A percentile compares a stretch with the other conserved stretches of the same genome.
These are phyloP conservation scores for Rhogogaster chlorosoma DNA, from an alignment of 2,888 invertebrate genomes.

Conservation along the genomic window DNA sequence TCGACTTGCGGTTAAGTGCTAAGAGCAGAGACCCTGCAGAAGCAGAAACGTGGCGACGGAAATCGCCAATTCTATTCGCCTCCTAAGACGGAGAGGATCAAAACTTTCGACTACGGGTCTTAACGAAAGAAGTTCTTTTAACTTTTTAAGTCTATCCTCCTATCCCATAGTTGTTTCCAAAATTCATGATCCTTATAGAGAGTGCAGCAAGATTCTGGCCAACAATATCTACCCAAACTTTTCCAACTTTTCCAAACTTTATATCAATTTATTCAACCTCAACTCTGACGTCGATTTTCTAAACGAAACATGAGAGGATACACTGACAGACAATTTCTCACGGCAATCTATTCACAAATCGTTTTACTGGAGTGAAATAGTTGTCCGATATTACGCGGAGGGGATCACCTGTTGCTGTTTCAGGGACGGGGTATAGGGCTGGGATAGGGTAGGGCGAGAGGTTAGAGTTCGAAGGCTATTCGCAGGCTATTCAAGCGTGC, in stretches of 20 bases:
- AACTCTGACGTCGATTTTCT: not conserved
- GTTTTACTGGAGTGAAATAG: conserved; percentile 37
- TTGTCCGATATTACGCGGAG: conserved; percentile 46
- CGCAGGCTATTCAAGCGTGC: conserved; percentile 55
- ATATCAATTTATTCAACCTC: not conserved
- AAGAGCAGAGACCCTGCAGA: not conserved
- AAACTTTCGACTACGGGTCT: conserved; percentile 46
- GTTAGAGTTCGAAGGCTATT: conserved; percentile 75
- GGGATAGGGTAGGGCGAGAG: conserved; percentile 70
- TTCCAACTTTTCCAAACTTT: not conserved
- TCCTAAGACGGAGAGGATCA: conserved; percentile 31
- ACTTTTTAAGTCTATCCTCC: conserved; percentile 31
- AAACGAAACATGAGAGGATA: not conserved
- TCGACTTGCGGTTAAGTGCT: not conserved
- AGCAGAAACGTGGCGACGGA: conserved; percentile 24
- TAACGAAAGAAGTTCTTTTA: conserved; percentile 38
- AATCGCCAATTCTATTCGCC: conserved; percentile 46
- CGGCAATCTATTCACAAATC: conserved; percentile 33
- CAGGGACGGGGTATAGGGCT: conserved; percentile 21
- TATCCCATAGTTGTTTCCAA: conserved; percentile 9
- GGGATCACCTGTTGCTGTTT: conserved; percentile 49
- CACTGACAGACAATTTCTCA: not conserved
- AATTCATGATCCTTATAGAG: conserved; percentile 37
- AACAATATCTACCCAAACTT: not conserved
- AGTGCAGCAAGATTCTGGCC: not conserved